Percentiles rank a stretch among this genome's conserved stretches.
Conservation (phyloP, 1,140 invertebrate species). For the Diorhabda elongata region DNA sequence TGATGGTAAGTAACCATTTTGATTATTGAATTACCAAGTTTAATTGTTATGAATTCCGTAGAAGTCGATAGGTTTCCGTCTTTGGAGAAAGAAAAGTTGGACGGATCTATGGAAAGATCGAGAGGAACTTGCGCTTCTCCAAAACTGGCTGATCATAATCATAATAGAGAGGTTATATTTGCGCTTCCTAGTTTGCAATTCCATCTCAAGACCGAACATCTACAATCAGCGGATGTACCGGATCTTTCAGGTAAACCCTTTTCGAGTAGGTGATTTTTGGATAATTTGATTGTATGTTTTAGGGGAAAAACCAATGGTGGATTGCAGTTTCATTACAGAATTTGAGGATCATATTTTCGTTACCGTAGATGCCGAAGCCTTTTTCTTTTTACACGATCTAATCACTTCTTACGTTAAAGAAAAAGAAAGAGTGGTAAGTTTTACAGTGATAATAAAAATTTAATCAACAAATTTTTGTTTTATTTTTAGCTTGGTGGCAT, state of each 20-base stretch:
- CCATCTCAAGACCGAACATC: constrained; percentile 89
- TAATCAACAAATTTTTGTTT: too few relatives aligned
- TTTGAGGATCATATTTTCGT: constrained; percentile 98
- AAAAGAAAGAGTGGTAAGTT: constrained; percentile 76
- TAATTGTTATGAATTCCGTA: constrained; percentile 45
- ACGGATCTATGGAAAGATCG: constrained; percentile 51
- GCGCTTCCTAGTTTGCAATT: constrained; percentile 88
- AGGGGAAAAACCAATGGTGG: constrained; percentile 82
- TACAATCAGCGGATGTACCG: constrained; percentile 69
- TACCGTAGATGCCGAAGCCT: constrained; percentile 95
- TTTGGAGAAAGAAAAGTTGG: constrained; percentile 62
- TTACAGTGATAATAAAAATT: not conserved
- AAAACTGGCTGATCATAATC: constrained; percentile 74
- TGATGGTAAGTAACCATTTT: constrained; percentile 63
- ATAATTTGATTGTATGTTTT: constrained; percentile 20
- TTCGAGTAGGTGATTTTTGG: not conserved
- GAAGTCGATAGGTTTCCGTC: constrained; percentile 87
- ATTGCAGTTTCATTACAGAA: constrained; percentile 96
- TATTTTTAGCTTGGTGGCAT: constrained; percentile 33
- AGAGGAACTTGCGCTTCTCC: constrained; percentile 47
- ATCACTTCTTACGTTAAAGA: constrained; percentile 94
- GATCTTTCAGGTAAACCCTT: constrained; percentile 60
- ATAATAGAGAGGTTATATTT: constrained; percentile 93
- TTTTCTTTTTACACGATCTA: constrained; percentile 95
- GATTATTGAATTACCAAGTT: not conserved